These are phyloP conservation scores for Azemiops feae DNA, from an alignment of 2,113 vertebrate species.

Conservation along the genomic window DNA sequence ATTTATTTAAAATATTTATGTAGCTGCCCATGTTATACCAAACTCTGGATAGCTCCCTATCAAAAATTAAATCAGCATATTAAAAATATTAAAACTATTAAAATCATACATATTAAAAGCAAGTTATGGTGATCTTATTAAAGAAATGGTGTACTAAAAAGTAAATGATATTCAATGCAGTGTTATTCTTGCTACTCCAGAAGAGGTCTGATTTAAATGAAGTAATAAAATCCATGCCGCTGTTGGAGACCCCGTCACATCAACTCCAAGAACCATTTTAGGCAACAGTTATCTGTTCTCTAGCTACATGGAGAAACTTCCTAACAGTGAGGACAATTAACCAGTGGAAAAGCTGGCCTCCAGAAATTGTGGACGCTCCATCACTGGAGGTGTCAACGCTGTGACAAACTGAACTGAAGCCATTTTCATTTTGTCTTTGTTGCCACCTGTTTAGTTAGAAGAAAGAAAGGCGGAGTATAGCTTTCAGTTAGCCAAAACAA, in stretches of 20 bases:
- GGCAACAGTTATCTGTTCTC: not conserved
- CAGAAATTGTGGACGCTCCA: too few relatives aligned
- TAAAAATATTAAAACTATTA: not conserved
- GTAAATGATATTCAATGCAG: not conserved
- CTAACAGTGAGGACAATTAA: too few relatives aligned
- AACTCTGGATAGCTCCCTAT: not conserved
- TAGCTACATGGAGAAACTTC: not conserved
- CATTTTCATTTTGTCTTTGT: too few relatives aligned
- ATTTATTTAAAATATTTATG: not conserved
- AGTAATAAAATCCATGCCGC: not conserved
- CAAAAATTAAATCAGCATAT: not conserved
- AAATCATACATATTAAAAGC: not conserved
- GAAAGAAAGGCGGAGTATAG: too few relatives aligned
- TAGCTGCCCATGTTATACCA: not conserved
- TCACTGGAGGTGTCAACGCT: too few relatives aligned
- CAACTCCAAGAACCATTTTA: not conserved
- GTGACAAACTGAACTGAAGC: too few relatives aligned
- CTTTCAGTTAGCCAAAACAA: too few relatives aligned
- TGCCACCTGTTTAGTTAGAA: too few relatives aligned
- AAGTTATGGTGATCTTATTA: not conserved
- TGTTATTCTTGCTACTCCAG: not conserved
- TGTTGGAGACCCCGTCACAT: not conserved
- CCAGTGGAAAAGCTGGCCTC: too few relatives aligned
- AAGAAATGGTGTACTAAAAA: not conserved
- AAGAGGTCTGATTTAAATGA: not conserved